Percentiles rank a stretch among this genome's conserved stretches.
Evolutionary conservation across 1,140 invertebrate genomes (phyloP).

Genomic region (Lordiphosa mommai): DNA sequence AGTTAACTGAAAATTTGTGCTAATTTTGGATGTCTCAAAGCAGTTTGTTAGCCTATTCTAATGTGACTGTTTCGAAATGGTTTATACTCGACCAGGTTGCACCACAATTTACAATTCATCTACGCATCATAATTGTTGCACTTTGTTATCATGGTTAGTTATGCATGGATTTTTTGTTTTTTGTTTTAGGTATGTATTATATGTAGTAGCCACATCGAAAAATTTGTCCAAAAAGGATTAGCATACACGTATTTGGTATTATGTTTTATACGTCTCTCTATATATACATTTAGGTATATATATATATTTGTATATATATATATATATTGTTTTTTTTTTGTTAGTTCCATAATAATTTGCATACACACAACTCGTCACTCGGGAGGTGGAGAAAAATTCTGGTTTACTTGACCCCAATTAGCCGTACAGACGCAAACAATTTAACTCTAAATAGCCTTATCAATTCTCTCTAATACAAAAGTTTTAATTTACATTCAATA

Average conservation of each 20-base stretch:
- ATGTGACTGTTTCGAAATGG: slow-evolving; percentile 16
- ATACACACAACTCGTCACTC: no score
- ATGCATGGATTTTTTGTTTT: slow-evolving; percentile 17
- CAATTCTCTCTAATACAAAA: no score
- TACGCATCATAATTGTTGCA: slow-evolving; percentile 49
- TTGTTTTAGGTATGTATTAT: slow-evolving; percentile 9
- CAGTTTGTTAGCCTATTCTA: background rate
- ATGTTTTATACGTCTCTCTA: slow-evolving; percentile 40
- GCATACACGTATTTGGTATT: slow-evolving; percentile 34
- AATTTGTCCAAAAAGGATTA: slow-evolving; percentile 75
- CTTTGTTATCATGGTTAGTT: slow-evolving; percentile 9
- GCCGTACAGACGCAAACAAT: no score
- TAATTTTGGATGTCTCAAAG: no score
- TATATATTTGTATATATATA: slow-evolving; percentile 29
- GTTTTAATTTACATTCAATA: no score
- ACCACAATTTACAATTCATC: slow-evolving; percentile 58
- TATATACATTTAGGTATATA: slow-evolving; percentile 35
- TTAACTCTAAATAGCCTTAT: no score
- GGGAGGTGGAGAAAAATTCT: no score
- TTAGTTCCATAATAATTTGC: slow-evolving; percentile 40
- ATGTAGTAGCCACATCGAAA: slow-evolving; percentile 66
- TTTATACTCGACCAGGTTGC: slow-evolving; percentile 74
- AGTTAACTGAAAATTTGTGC: no score
- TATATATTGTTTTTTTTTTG: slow-evolving; percentile 30
- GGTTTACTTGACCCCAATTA: no score